Evolutionary conservation across 2,888 invertebrate genomes (phyloP).

Genomic region (Nebria brevicollis): DNA sequence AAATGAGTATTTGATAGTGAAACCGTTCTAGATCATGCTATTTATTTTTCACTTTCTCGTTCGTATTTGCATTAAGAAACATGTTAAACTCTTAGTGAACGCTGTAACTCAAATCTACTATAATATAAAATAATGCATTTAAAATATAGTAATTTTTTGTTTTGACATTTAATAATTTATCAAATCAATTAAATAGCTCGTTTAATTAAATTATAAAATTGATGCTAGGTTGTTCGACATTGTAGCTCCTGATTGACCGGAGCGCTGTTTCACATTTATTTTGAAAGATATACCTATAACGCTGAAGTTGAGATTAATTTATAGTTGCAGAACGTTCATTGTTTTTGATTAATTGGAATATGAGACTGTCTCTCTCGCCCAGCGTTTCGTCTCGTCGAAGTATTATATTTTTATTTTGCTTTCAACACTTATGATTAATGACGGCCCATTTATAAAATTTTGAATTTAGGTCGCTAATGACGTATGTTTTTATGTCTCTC

Average conservation of each 20-base stretch:
- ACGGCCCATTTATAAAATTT: slow-evolving; percentile 37
- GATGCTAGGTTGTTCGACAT: neutral
- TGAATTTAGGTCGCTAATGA: slow-evolving; percentile 44
- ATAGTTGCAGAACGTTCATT: slow-evolving; percentile 1
- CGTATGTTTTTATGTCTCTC: slow-evolving; percentile 35
- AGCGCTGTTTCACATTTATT: neutral
- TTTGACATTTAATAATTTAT: too few relatives aligned
- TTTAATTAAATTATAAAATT: too few relatives aligned
- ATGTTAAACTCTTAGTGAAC: too few relatives aligned
- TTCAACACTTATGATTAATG: slow-evolving; percentile 32
- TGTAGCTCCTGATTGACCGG: neutral
- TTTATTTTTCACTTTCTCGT: too few relatives aligned
- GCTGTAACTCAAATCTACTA: too few relatives aligned
- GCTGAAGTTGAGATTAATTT: slow-evolving; percentile 1
- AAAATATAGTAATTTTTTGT: too few relatives aligned
- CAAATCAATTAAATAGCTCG: too few relatives aligned
- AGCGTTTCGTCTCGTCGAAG: neutral
- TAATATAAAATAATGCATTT: too few relatives aligned
- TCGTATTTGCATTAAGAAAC: too few relatives aligned
- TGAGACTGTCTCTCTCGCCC: slow-evolving; percentile 9
- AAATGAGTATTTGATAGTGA: too few relatives aligned
- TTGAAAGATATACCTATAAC: neutral
- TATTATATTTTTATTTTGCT: slow-evolving; percentile 36
- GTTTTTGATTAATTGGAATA: slow-evolving; percentile 43
- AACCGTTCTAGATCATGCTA: too few relatives aligned